These are phyloP conservation scores for Amblyraja radiata DNA, from an alignment of 2,797 vertebrate species.

Conservation along the genomic window DNA sequence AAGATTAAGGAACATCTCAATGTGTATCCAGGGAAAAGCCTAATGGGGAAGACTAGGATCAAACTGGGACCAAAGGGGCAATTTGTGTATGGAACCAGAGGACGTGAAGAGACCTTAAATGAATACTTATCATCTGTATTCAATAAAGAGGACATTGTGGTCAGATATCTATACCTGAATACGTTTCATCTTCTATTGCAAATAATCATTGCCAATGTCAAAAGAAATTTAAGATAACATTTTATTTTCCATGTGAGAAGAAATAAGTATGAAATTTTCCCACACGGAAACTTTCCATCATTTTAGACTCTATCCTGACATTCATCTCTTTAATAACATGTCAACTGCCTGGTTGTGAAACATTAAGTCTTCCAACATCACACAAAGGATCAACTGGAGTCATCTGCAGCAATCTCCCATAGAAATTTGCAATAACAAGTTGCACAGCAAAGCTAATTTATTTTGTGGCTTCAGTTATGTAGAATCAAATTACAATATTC, in stretches of 20 bases:
- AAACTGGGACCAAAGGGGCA: too few relatives aligned
- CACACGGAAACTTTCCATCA: not conserved
- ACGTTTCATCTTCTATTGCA: not conserved
- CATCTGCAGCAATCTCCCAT: not conserved
- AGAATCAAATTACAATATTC: not conserved
- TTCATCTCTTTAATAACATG: not conserved
- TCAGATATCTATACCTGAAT: not conserved
- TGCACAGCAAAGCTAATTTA: not conserved
- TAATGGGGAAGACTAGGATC: too few relatives aligned
- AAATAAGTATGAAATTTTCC: not conserved
- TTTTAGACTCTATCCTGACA: not conserved
- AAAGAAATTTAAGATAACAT: not conserved
- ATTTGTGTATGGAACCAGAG: too few relatives aligned
- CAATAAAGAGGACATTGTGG: not conserved
- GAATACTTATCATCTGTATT: too few relatives aligned
- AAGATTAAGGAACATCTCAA: too few relatives aligned
- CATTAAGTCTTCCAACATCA: not conserved
- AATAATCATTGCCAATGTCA: not conserved
- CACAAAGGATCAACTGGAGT: not conserved
- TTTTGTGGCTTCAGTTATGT: not conserved
- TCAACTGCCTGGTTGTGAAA: not conserved
- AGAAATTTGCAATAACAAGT: not conserved
- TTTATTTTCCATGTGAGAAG: too few relatives aligned
- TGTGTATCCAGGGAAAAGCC: too few relatives aligned
- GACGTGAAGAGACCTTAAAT: too few relatives aligned